Base-by-base conservation (phyloP, 2,113 vertebrate genomes). In the Chrysemys picta region DNA sequence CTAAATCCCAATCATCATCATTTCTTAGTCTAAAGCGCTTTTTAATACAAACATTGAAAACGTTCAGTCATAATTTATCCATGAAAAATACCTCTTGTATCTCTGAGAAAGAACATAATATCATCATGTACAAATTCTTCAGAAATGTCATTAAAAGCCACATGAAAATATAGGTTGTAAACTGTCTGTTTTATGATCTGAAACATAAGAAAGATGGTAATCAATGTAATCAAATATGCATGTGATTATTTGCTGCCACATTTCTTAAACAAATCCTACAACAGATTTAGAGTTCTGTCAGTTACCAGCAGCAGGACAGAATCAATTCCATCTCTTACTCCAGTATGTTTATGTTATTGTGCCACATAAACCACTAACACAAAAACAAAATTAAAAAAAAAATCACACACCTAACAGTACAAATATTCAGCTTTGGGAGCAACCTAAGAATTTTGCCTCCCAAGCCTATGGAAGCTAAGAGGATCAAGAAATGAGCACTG, bases 71-170 rank as follows among this genome's bases (percentile, higher is more conserved):
- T 47, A 10, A 54, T 56, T 87, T 85, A 54, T 59, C 69, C 50
- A 19, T 3, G 11, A 17, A 45, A 94, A 93, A 85, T 97, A 99
- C 99, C 99, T 95, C 98, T 98, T 12, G 97, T 97, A 57, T 98
- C 99, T 96, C 99, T 98, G 82, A 99, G 95, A 87, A 99, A 99
- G 97, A 98, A 99, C 10, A 99, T 96, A 27, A 98, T 91, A 4
- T 78, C 97, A 59, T 96, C 97, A 85, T 98, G 97, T 45, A 98
- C n/a, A 96, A 98, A 99, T 78, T 97, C 98, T 95, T 98, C 93
- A 0, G 98, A 98, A 80, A 99, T 95, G 25, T 97, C 87, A 54
- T 98, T 93, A 8, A 98, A 89, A 29, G 97, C 91, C n/a, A 98
- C 95, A 3, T 97, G 96, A 54, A 99, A 98, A 93, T 97, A 96